phyloP scores from a whole-genome alignment of 2,113 vertebrate genomes.

The Pteropus alecto region DNA sequence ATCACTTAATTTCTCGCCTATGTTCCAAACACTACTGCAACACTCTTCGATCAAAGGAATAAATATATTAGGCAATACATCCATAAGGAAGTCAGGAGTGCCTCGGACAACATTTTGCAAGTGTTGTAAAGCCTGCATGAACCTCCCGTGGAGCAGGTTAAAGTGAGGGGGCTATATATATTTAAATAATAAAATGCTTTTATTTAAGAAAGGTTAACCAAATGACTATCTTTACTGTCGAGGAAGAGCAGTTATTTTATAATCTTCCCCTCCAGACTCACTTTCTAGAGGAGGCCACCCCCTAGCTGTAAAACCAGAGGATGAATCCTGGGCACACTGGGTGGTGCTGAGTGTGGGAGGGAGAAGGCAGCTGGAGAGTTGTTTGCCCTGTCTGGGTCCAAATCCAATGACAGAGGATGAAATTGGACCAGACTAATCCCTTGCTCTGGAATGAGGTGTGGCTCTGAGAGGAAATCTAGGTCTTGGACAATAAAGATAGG shows the following conservation, averaged over 20 bases:
- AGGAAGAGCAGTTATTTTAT: neutral
- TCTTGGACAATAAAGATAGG: neutral
- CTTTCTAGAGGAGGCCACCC: neutral
- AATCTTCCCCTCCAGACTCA: neutral
- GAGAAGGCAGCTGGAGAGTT: neutral
- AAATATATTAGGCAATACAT: neutral
- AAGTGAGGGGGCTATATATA: neutral
- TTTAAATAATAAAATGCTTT: constrained; percentile 11
- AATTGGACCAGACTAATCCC: neutral
- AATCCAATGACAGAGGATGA: neutral
- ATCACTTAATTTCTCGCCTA: neutral
- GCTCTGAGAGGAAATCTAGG: neutral
- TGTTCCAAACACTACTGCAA: neutral
- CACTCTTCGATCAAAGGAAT: neutral
- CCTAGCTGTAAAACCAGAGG: neutral
- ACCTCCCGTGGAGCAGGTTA: neutral
- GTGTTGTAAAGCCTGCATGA: neutral
- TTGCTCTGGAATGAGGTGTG: neutral
- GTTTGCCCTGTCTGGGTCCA: neutral
- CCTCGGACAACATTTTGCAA: neutral
- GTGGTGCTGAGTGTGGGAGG: neutral
- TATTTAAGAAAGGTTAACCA: neutral
- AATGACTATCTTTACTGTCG: neutral
- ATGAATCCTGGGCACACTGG: neutral
- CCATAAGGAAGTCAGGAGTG: neutral